phyloP scores from a whole-genome alignment of 2,113 vertebrate species.

The Rhinichthys klamathensis region DNA sequence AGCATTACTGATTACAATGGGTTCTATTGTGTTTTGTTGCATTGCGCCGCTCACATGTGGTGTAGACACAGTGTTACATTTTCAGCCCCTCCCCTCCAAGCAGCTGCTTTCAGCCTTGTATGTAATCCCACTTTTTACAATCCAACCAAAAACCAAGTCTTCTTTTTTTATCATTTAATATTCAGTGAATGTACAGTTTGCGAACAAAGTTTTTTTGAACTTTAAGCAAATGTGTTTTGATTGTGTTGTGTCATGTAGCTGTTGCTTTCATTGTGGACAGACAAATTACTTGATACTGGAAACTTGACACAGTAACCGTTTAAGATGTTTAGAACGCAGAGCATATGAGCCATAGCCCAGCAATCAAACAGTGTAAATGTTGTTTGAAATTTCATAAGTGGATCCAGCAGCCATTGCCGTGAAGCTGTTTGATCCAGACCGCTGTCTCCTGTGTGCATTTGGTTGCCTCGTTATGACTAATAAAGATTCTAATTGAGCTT shows the following conservation, averaged over 20 bases:
- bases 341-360: slow-evolving; percentile 3
- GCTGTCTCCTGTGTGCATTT: slow-evolving; percentile 19
- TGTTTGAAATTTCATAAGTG: neutral
- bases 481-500: slow-evolving; percentile 53
- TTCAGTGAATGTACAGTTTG: neutral
- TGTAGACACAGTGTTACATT: neutral
- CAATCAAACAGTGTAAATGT: neutral
- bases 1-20: no score
- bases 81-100: neutral
- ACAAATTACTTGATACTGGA: neutral
- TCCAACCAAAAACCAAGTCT: neutral
- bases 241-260: neutral
- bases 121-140: neutral
- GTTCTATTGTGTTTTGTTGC: no score
- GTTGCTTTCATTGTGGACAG: neutral
- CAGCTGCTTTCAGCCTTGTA: neutral
- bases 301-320: neutral
- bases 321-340: neutral
- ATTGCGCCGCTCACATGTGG: no score
- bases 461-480: slow-evolving; percentile 44
- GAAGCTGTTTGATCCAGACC: slow-evolving; percentile 25
- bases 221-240: neutral
- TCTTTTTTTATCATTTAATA: neutral
- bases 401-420: neutral
- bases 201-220: neutral